Conservation (phyloP, 2,888 invertebrate genomes). For the Catocala sponsa region DNA sequence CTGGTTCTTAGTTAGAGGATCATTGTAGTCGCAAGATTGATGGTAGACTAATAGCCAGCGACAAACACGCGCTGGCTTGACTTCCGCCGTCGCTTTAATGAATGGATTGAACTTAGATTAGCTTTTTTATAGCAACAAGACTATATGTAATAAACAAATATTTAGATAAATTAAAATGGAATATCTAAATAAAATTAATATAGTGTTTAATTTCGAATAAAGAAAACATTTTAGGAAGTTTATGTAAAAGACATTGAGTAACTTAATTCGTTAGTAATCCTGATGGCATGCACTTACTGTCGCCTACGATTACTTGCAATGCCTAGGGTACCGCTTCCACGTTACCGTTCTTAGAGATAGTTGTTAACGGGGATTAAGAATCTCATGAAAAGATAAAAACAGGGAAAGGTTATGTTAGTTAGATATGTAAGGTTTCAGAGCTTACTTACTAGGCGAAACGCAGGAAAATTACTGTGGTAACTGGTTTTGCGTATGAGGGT, state of each 20-base stretch:
- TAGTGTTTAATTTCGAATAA: conserved; percentile 1
- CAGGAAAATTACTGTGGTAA: too few relatives aligned
- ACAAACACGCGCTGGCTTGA: conserved; percentile 57
- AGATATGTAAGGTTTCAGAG: too few relatives aligned
- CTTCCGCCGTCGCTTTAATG: conserved; percentile 34
- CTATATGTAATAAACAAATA: background rate
- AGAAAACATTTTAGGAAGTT: background rate
- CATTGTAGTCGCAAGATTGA: conserved; percentile 78
- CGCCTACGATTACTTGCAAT: too few relatives aligned
- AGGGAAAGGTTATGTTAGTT: too few relatives aligned
- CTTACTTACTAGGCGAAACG: too few relatives aligned
- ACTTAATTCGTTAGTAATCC: too few relatives aligned
- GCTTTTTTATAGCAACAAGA: background rate
- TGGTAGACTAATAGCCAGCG: conserved; percentile 71
- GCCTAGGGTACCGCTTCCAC: too few relatives aligned
- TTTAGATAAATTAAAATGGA: background rate
- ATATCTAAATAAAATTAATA: background rate
- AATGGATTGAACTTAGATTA: conserved; percentile 28
- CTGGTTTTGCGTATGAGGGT: too few relatives aligned
- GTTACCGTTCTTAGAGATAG: too few relatives aligned
- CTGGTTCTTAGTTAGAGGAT: conserved; percentile 76
- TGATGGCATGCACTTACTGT: too few relatives aligned
- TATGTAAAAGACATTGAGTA: conserved; percentile 10
- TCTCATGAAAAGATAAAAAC: too few relatives aligned
- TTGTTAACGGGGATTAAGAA: too few relatives aligned